A percentile compares a stretch with the other conserved stretches of the same genome.
phyloP scores from a whole-genome alignment of 2,113 vertebrate genomes.

The Tachysurus fulvidraco region DNA sequence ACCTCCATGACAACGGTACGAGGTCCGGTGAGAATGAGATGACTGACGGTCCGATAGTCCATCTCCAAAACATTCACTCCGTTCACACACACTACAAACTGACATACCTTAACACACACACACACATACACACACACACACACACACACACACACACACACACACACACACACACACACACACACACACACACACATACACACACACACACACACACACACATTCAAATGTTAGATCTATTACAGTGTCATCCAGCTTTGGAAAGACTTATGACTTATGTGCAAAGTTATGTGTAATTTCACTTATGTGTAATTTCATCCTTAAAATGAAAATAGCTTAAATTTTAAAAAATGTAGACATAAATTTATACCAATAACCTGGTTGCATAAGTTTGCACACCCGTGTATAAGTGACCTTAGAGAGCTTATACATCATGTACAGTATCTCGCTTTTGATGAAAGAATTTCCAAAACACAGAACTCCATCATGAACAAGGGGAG shows the following conservation, averaged over 20 bases:
- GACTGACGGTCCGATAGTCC: constrained; percentile 93
- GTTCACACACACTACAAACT: constrained; percentile 92
- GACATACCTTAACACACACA: constrained; percentile 80
- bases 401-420: neutral
- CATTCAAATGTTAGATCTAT: neutral
- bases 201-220: constrained; percentile 11
- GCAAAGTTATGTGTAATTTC: neutral
- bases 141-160: constrained; percentile 39
- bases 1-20: constrained; percentile 95
- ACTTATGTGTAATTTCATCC: neutral
- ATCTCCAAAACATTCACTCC: constrained; percentile 89
- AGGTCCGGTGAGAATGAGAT: constrained; percentile 90
- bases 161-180: constrained; percentile 74
- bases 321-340: neutral
- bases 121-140: constrained; percentile 28
- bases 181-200: constrained; percentile 52
- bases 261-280: no score
- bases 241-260: neutral
- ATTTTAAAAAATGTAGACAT: neutral
- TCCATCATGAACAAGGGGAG: neutral
- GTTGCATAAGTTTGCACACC: neutral
- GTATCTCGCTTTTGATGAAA: neutral
- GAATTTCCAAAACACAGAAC: neutral
- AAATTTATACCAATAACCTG: neutral
- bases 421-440: neutral